Evolutionary conservation across 2,797 vertebrate genomes (phyloP), one percentile per base, ranked within the genome.

Genomic region (Crenichthys baileyi): DNA sequence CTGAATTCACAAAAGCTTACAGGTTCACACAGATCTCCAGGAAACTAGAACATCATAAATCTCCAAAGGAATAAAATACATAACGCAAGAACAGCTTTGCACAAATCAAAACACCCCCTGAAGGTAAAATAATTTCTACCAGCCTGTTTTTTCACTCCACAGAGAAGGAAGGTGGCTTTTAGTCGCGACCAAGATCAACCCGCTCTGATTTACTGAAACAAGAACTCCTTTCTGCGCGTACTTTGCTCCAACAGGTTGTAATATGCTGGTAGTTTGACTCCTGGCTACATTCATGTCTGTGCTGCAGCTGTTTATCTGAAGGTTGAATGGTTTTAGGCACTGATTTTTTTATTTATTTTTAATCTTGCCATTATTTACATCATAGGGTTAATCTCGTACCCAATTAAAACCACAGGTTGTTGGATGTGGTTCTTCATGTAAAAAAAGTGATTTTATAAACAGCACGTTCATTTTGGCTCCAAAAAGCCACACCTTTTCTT

Each of bases 111-210:
- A 95, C 93, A 78, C 87, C 84, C 82, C 88, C 81, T 84, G 72
- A 91, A 89, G 87, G 73, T 79, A 91, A 92, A 85, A 93, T 81
- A 93, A 95, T 93, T 89, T 94, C 89, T 89, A 94, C 94, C 93
- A 93, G 83, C 87, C 82, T 44, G 36, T 83, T 88, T 81, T 83
- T 81, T 83, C 80, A 81, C 87, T 93, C 91, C 85, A 87, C 79
- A 92, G 94, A 91, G 93, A 96, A 96, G 95, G 95, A 96, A 95
- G 95, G 96, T 95, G 95, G 95, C 94, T 93, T 89, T 78, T 78
- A 75, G 60, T 91, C 79, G 81, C 89, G 89, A 65, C 63, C 76
- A 41, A 78, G 63, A 79, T 78, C 80, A 13, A 77, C 78, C 71
- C 55, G 77, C 58, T 82, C 81, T 76, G 55, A 73, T 72, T 79